Evolutionary conservation across 2,797 vertebrate species (phyloP).

Genomic region (Spinus pinus): DNA sequence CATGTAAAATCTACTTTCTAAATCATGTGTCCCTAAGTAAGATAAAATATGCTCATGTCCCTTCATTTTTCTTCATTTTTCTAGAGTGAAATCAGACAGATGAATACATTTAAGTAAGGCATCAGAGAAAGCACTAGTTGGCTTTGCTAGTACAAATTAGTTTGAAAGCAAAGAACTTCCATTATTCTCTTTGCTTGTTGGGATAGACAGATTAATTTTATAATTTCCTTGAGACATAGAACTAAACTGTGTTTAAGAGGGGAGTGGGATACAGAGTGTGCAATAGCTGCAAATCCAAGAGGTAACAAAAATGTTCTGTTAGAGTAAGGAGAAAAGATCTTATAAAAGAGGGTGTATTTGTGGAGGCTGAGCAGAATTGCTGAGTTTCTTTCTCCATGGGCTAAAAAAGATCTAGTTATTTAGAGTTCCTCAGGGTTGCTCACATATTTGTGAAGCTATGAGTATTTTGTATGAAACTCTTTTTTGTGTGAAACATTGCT

Average conservation of each 20-base stretch:
- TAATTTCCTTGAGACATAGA: slow-evolving; percentile 23
- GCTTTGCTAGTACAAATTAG: slow-evolving; percentile 61
- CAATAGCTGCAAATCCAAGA: slow-evolving; percentile 23
- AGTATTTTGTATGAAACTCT: background rate
- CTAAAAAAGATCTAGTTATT: background rate
- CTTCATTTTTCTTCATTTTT: slow-evolving; percentile 8
- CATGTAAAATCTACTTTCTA: slow-evolving; percentile 57
- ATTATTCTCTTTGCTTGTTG: slow-evolving; percentile 46
- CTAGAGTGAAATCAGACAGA: slow-evolving; percentile 57
- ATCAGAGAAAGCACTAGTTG: slow-evolving; percentile 46
- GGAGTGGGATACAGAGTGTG: background rate
- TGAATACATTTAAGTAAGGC: slow-evolving; percentile 65
- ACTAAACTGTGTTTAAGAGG: background rate
- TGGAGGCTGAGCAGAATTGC: background rate
- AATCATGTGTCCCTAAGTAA: slow-evolving; percentile 33
- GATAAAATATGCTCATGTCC: slow-evolving; percentile 44
- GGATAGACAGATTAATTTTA: slow-evolving; percentile 58
- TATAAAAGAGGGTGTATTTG: background rate
- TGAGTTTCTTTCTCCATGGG: background rate
- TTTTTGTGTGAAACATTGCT: background rate
- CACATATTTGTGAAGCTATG: background rate
- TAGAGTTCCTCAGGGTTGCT: background rate
- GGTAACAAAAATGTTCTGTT: background rate
- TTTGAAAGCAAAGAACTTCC: slow-evolving; percentile 53
- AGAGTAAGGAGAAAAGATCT: background rate